Conservation (phyloP, 2,888 invertebrate genomes). For the Drosophila mayaguana region DNA sequence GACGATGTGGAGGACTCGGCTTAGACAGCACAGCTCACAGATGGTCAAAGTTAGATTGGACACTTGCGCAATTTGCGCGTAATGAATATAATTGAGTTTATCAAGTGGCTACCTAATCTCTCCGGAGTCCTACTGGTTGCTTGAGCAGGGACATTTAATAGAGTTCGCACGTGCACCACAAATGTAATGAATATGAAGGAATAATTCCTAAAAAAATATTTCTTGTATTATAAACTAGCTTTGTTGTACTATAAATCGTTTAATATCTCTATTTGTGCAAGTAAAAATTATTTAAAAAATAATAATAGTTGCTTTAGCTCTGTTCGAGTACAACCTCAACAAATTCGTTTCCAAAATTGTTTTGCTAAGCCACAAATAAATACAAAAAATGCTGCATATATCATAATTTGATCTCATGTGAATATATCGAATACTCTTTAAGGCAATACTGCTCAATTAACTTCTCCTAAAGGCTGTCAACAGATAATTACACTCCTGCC, state of each 20-base stretch:
- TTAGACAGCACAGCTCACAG: constrained; percentile 50
- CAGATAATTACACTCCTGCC: constrained; percentile 1
- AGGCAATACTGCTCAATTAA: background rate
- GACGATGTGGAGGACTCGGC: background rate
- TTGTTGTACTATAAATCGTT: background rate
- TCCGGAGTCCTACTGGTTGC: background rate
- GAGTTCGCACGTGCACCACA: background rate
- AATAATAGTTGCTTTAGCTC: background rate
- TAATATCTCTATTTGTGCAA: background rate
- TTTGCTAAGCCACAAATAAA: no score
- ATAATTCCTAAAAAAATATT: background rate
- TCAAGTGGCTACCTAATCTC: constrained; percentile 62
- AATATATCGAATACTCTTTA: background rate
- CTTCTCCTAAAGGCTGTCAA: background rate
- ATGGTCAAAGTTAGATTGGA: constrained; percentile 84
- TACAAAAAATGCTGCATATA: background rate
- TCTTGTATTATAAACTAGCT: background rate
- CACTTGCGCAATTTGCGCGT: constrained; percentile 77
- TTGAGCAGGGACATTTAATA: background rate
- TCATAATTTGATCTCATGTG: background rate
- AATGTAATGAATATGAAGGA: background rate
- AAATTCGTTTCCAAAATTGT: no score
- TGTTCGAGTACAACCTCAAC: no score
- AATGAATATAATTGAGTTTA: constrained; percentile 83
- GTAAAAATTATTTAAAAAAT: background rate